A percentile compares a stretch with the other conserved stretches of the same genome.
These are phyloP conservation scores for Henricia sp. DNA, from an alignment of 53 echinoderm and acorn worm genomes.

Conservation along the genomic window DNA sequence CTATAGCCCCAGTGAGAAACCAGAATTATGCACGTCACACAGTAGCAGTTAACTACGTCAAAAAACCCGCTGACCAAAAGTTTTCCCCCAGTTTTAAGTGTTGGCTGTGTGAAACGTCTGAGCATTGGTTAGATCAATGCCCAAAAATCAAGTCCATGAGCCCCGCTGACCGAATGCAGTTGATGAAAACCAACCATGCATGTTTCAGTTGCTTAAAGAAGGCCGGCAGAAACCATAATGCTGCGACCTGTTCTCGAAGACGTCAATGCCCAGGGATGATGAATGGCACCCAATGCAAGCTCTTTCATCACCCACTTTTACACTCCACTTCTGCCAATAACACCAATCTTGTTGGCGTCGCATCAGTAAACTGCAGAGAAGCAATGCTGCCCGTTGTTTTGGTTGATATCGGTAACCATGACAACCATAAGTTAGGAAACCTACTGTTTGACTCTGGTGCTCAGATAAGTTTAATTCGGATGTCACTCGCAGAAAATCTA, in stretches of 20 bases:
- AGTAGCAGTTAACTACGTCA: too few relatives aligned
- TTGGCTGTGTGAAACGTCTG: slow-evolving; percentile 58
- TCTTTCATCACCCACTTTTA: neutral
- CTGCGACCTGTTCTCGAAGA: slow-evolving; percentile 50
- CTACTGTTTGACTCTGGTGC: slow-evolving; percentile 57
- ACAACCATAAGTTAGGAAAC: slow-evolving; percentile 13
- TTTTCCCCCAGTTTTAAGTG: slow-evolving; percentile 27
- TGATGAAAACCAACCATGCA: neutral
- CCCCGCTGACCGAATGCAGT: neutral
- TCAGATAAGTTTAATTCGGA: slow-evolving; percentile 56
- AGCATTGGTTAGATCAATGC: slow-evolving; percentile 64
- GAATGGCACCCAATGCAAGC: slow-evolving; percentile 50
- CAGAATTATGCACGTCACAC: neutral
- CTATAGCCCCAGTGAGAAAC: slow-evolving; percentile 62
- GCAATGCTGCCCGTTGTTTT: slow-evolving; percentile 61
- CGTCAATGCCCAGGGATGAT: slow-evolving; percentile 32
- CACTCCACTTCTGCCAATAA: neutral
- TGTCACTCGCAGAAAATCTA: slow-evolving; percentile 31
- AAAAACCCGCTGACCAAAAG: neutral
- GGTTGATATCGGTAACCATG: slow-evolving; percentile 15
- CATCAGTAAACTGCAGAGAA: neutral
- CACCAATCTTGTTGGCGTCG: neutral
- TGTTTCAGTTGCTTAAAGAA: slow-evolving; percentile 80
- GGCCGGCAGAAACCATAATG: slow-evolving; percentile 60
- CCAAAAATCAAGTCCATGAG: neutral